These are phyloP conservation scores for Harpegnathos saltator DNA, from an alignment of 1,140 invertebrate genomes.

Conservation along the genomic window DNA sequence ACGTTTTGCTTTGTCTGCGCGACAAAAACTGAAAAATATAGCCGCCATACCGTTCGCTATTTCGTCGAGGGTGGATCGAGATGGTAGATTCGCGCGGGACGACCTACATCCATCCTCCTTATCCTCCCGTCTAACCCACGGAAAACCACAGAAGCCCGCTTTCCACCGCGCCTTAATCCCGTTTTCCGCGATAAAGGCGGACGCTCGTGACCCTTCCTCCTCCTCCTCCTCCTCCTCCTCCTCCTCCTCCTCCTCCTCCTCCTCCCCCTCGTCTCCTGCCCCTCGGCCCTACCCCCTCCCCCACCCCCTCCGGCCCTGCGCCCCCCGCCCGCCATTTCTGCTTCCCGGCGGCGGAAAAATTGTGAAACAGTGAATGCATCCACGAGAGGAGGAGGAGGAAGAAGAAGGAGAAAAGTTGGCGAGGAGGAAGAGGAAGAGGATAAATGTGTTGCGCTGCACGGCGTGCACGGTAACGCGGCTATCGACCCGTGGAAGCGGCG, in stretches of 20 bases:
- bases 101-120: constrained; percentile 68
- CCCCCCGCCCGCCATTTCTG: background rate
- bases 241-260: too few relatives aligned
- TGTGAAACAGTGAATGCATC: constrained; percentile 52
- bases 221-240: background rate
- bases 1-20: background rate
- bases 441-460: constrained; percentile 43
- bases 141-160: constrained; percentile 50
- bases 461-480: constrained; percentile 30
- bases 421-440: background rate
- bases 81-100: constrained; percentile 61
- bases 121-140: constrained; percentile 61
- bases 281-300: constrained; percentile 20
- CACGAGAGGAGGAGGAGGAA: constrained; percentile 19
- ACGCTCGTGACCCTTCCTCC: constrained; percentile 40
- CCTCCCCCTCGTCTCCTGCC: too few relatives aligned
- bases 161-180: constrained; percentile 58
- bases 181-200: constrained; percentile 55
- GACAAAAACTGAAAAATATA: constrained; percentile 66
- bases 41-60: constrained; percentile 61
- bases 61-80: constrained; percentile 60
- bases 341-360: constrained; percentile 43
- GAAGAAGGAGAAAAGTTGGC: background rate
- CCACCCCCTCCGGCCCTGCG: background rate
- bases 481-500: constrained; percentile 37